These are phyloP conservation scores for Xyrauchen texanus DNA, from an alignment of 2,113 vertebrate genomes.

Conservation along the genomic window DNA sequence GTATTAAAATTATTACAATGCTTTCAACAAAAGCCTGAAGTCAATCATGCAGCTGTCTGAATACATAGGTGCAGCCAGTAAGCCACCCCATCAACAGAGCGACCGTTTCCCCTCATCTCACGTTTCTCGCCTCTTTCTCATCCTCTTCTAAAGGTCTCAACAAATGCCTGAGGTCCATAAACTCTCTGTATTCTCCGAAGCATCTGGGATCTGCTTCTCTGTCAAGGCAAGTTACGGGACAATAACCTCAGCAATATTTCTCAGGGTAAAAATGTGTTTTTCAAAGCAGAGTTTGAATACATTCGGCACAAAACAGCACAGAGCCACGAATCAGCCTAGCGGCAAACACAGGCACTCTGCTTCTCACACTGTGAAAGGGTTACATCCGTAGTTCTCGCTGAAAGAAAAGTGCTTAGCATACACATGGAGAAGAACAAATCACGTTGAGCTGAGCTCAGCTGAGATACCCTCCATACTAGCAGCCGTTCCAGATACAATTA, in stretches of 20 bases:
- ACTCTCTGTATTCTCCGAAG: slow-evolving; percentile 50
- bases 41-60: slow-evolving; percentile 39
- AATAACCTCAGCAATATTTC: slow-evolving; percentile 55
- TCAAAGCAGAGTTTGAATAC: slow-evolving; percentile 66
- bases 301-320: slow-evolving; percentile 64
- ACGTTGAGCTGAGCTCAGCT: slow-evolving; percentile 79
- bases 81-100: slow-evolving; percentile 22
- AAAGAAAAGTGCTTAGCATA: slow-evolving; percentile 62
- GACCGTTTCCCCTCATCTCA: slow-evolving; percentile 36
- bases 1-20: background rate
- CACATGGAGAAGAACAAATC: slow-evolving; percentile 72
- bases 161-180: slow-evolving; percentile 50
- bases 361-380: slow-evolving; percentile 77
- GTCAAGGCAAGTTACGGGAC: slow-evolving; percentile 60
- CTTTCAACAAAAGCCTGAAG: slow-evolving; percentile 31
- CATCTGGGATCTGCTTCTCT: slow-evolving; percentile 59
- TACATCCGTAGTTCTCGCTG: slow-evolving; percentile 75
- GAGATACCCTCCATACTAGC: slow-evolving; percentile 73
- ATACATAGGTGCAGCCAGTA: slow-evolving; percentile 28
- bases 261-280: slow-evolving; percentile 47
- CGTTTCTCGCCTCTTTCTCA: slow-evolving; percentile 48
- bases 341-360: slow-evolving; percentile 70
- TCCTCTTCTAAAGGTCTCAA: slow-evolving; percentile 45
- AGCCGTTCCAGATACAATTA: slow-evolving; percentile 84
- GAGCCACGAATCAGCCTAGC: slow-evolving; percentile 75